These are phyloP conservation scores for Lamellibrachia luymesi DNA, from an alignment of 1,140 invertebrate species.

Conservation along the genomic window DNA sequence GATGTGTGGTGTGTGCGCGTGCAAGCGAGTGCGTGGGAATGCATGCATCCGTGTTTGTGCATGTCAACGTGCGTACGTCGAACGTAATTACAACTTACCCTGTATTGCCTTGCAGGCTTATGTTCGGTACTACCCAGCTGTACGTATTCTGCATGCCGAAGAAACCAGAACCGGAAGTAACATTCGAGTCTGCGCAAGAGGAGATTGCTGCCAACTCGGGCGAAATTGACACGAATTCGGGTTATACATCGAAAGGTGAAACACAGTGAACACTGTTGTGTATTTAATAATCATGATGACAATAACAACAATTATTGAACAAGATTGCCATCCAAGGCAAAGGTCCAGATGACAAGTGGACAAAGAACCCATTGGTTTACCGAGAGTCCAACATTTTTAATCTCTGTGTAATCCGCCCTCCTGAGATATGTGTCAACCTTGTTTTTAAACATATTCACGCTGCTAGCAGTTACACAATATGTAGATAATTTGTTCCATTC, in stretches of 20 bases:
- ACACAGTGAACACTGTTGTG: background rate
- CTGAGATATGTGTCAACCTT: no score
- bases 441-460: no score
- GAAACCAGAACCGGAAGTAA: constrained; percentile 56
- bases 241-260: constrained; percentile 53
- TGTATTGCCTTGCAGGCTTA: background rate
- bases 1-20: background rate
- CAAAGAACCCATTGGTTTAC: no score
- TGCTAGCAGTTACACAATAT: no score
- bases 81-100: background rate
- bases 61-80: background rate
- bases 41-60: background rate
- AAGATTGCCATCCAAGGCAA: background rate
- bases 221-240: constrained; percentile 52
- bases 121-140: constrained; percentile 50
- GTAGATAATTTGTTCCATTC: no score
- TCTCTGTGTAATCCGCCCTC: no score
- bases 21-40: no score
- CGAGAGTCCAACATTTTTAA: no score
- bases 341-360: no score
- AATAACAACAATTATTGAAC: background rate
- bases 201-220: constrained; percentile 65
- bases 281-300: background rate
- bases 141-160: constrained; percentile 62
- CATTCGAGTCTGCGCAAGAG: constrained; percentile 64